These are phyloP conservation scores for Caenorhabditis doughertyi DNA, from an alignment of 2,888 invertebrate species.

Conservation along the genomic window DNA sequence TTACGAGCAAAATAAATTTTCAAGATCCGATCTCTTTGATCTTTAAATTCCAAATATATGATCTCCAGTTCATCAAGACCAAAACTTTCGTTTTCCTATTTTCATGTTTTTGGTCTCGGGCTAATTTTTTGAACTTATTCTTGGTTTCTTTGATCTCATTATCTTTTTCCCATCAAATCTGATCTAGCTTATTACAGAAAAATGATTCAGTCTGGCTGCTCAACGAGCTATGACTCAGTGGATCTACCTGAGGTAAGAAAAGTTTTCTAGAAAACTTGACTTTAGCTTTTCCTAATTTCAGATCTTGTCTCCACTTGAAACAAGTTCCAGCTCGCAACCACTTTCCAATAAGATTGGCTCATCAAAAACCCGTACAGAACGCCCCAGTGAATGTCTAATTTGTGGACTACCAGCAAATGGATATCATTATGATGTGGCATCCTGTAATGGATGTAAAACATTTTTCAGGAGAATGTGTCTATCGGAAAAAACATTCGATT, in stretches of 20 bases:
- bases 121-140: too few relatives aligned
- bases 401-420: slow-evolving; percentile 68
- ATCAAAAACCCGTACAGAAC: background rate
- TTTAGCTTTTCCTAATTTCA: background rate
- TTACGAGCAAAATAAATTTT: too few relatives aligned
- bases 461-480: slow-evolving; percentile 53
- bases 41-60: too few relatives aligned
- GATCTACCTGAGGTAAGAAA: background rate
- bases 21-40: too few relatives aligned
- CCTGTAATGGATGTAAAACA: slow-evolving; percentile 67
- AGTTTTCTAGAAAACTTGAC: background rate
- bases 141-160: too few relatives aligned
- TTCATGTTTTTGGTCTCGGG: too few relatives aligned
- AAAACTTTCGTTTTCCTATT: too few relatives aligned
- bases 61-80: too few relatives aligned
- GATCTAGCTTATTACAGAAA: too few relatives aligned
- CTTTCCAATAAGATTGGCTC: background rate
- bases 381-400: slow-evolving; percentile 50
- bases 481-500: slow-evolving; percentile 33
- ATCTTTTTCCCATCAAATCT: too few relatives aligned
- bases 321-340: background rate
- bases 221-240: background rate
- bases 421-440: slow-evolving; percentile 70
- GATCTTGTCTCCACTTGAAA: background rate
- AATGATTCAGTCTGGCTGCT: slow-evolving; percentile 1